phyloP scores from a whole-genome alignment of 2,113 vertebrate genomes.

The Peromyscus californicus region DNA sequence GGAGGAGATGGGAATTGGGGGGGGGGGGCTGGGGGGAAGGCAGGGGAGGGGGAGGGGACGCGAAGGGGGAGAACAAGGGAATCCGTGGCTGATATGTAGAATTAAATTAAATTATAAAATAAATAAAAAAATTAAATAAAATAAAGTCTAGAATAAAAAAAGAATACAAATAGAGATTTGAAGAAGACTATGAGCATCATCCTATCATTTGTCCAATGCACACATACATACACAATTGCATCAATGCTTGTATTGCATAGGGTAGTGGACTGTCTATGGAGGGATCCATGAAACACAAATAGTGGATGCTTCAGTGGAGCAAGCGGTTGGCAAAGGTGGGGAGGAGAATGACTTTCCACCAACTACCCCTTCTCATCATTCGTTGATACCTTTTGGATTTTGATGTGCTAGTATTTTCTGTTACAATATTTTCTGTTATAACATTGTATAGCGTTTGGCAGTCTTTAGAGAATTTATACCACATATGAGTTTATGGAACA shows the following conservation, averaged over 20 bases:
- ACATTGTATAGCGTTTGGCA: background rate
- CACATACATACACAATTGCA: background rate
- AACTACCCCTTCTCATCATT: background rate
- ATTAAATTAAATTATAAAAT: too few relatives aligned
- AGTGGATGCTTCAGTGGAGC: background rate
- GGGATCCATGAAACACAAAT: background rate
- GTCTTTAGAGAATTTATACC: background rate
- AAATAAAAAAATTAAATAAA: too few relatives aligned
- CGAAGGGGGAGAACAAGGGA: too few relatives aligned
- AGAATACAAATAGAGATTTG: slow-evolving; percentile 31
- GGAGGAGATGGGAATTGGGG: too few relatives aligned
- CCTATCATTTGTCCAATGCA: slow-evolving; percentile 21
- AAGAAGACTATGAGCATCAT: background rate
- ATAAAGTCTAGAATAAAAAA: too few relatives aligned
- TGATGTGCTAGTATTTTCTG: background rate
- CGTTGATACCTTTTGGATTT: slow-evolving; percentile 6
- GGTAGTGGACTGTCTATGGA: slow-evolving; percentile 20
- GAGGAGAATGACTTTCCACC: slow-evolving; percentile 26
- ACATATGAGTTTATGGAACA: slow-evolving; percentile 19
- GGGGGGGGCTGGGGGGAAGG: too few relatives aligned
- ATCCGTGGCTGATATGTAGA: too few relatives aligned
- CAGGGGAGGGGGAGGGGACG: too few relatives aligned
- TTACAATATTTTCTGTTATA: background rate
- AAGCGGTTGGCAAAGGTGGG: background rate
- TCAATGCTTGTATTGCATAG: background rate